Base-by-base conservation (phyloP, 2,797 vertebrate species). In the Furcifer pardalis region DNA sequence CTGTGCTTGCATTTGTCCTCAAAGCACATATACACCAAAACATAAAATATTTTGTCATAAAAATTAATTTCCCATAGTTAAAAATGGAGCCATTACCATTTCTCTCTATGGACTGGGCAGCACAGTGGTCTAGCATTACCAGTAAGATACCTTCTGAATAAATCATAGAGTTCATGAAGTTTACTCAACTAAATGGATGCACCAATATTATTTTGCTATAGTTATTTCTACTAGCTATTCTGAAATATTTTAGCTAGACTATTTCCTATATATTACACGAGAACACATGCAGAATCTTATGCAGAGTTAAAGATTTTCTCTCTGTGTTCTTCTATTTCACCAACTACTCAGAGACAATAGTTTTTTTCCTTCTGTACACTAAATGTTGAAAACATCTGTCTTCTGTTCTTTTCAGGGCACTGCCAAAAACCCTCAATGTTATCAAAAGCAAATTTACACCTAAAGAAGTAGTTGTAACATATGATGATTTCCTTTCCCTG, bases 21-120 rank as follows among this genome's bases (percentile, higher is more conserved):
- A 79, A 17, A 90, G 37, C 30, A 91, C 82, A 66, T 81, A 65
- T 25, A 72, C n/a, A 52, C 52, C 73, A 52, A 83, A 87, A 77
- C 60, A 77, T 88, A 86, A 79, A 91, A 81, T 32, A 68, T 73
- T 82, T 85, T 86, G 77, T 86, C 30, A 77, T 63, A 40, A 56
- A 56, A 56, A 56, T 56, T 17, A 56, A 56, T 56, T 56, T 19
- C 17, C 17, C 21, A 3, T 56, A 17, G 12, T 56, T 56, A 56
- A 56, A 19, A 3, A 56, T 56, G 52, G 52, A 21, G 15, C 52
- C 2, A 63, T 27, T 49, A 7, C 32, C 2, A 84, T 4, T 65
- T 23, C 62, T 66, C 59, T 65, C 19, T 63, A 65, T 71, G 75
- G 15, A 68, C 40, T 75, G 84, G 81, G 13, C 1, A 0, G 83